These are phyloP conservation scores for Escarpia spicata DNA, from an alignment of 2,888 invertebrate species.

Conservation along the genomic window DNA sequence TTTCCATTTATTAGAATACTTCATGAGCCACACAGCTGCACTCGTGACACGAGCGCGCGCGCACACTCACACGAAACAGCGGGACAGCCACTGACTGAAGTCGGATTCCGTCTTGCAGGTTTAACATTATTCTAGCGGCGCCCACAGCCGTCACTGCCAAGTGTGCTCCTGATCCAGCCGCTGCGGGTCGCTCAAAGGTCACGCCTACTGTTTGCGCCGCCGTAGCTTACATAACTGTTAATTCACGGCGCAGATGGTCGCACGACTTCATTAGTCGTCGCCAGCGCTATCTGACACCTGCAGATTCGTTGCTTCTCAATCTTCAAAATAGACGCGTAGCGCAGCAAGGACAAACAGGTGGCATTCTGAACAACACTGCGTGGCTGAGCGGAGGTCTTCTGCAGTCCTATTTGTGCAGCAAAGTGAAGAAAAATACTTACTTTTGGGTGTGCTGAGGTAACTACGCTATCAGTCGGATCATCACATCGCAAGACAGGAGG, in stretches of 20 bases:
- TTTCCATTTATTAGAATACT: neutral
- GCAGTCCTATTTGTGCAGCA: no score
- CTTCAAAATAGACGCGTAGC: neutral
- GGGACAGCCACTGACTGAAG: neutral
- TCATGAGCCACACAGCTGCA: neutral
- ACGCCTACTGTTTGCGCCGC: neutral
- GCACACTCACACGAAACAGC: no score
- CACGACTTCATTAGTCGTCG: neutral
- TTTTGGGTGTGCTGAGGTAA: no score
- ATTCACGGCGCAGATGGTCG: constrained; percentile 8
- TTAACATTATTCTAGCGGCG: neutral
- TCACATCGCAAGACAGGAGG: no score
- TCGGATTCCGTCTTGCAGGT: neutral
- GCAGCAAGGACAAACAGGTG: no score
- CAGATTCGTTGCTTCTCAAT: neutral
- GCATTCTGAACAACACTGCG: neutral
- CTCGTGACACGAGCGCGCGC: neutral
- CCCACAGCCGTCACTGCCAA: neutral
- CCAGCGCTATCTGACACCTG: neutral
- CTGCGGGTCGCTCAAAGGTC: neutral
- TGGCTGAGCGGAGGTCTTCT: no score
- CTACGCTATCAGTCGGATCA: no score
- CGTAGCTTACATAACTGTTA: constrained; percentile 1
- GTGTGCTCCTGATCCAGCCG: neutral
- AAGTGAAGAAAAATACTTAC: no score